Percentiles rank a stretch among this genome's conserved stretches.
These are phyloP conservation scores for Drusus annulatus DNA, from an alignment of 1,140 invertebrate species.

Conservation along the genomic window DNA sequence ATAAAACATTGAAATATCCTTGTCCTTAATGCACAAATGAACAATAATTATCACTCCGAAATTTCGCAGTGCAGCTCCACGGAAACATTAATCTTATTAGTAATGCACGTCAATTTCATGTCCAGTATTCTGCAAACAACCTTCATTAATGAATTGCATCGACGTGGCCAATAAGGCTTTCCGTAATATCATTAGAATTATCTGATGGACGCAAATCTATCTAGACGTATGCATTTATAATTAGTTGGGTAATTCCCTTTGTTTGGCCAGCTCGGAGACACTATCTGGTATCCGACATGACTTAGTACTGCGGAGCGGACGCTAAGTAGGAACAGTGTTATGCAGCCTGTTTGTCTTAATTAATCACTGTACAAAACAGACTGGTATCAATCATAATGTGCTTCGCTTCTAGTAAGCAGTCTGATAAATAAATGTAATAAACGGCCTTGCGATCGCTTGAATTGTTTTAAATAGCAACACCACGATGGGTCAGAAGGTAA, in stretches of 20 bases:
- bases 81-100: not conserved
- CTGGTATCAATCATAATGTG: too few species aligned
- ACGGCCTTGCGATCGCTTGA: too few species aligned
- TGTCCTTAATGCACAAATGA: too few species aligned
- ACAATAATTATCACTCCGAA: too few species aligned
- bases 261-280: not conserved
- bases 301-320: not conserved
- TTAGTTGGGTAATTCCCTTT: not conserved
- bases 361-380: too few species aligned
- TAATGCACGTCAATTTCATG: constrained; percentile 7
- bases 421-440: too few species aligned
- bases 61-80: not conserved
- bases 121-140: not conserved
- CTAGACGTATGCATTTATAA: constrained; percentile 4
- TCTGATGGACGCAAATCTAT: constrained; percentile 26
- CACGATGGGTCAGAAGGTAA: too few species aligned
- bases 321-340: not conserved
- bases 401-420: too few species aligned
- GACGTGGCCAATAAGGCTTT: constrained; percentile 12
- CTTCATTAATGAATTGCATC: constrained; percentile 11
- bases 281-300: not conserved
- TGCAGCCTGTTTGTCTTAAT: too few species aligned
- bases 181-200: constrained; percentile 3
- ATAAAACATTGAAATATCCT: too few species aligned
- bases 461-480: too few species aligned